Base-by-base conservation (phyloP, 2,888 invertebrate genomes). In the Drosophila leonis region DNA sequence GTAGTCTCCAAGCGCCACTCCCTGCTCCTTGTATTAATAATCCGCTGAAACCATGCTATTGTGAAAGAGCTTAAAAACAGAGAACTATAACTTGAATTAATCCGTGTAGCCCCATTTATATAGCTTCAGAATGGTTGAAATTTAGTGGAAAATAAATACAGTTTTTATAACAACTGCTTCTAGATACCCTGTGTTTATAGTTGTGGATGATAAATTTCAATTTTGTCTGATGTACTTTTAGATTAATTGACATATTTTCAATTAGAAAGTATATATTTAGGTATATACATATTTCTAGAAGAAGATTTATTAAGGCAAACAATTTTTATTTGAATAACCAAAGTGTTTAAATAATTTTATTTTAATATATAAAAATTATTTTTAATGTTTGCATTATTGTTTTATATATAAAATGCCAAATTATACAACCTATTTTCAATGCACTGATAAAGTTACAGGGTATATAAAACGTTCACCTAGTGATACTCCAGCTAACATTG, bases 1-100 rank as follows among this genome's bases (percentile, higher is more conserved):
- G 76, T 0, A 63, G 63, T 20, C 51, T 62, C 1, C 62, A 55
- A 13, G 20, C 39, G 0, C 78, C 75, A 6, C 10, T 39, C 4
- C 54, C 66, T 8, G 39, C 46, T 31, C 46, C 24, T 6, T 66
- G 66, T 2, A 41, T 66, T 13, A 27, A 55, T 37, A 35, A 48
- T 24, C 66, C 46, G 0, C 12, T 27, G 6, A 66, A 33, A 33
- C 31, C 66, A 0, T 66, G 67, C n/a, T 54, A 18, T 29, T 66
- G 66, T 39, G 66, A 66, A 18, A 24, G 39, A 55, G 4, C 24
- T 8, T 35, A 57, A 13, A 27, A 24, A 13, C 13, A 33, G 5
- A 10, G n/a, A 56, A 44, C 24, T 31, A 4, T 6, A n/a, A 7
- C 55, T 15, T 4, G 7, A 12, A 27, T n/a, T 27, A 35, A n/a